phyloP scores from a whole-genome alignment of 1,140 invertebrate genomes.

The Nephila pilipes region DNA sequence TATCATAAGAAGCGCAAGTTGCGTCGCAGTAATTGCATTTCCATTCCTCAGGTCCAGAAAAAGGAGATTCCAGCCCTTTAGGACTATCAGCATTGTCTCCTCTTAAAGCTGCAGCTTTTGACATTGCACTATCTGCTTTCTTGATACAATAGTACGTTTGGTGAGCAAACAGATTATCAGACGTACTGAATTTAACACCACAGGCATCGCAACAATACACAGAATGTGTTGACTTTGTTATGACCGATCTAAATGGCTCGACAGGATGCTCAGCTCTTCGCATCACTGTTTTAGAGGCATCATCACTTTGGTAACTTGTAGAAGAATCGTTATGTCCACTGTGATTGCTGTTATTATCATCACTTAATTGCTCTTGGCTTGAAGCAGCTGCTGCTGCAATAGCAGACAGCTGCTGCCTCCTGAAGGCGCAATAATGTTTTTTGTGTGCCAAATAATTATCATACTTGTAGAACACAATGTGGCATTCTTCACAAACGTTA shows the following conservation, averaged over 20 bases:
- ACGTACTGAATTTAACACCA: slow-evolving; percentile 96
- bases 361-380: slow-evolving; percentile 50
- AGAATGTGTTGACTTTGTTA: slow-evolving; percentile 5
- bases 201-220: slow-evolving; percentile 92
- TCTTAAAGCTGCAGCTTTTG: slow-evolving; percentile 18
- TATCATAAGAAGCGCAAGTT: slow-evolving; percentile 87
- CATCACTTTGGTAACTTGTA: slow-evolving; percentile 23
- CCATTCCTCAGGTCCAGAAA: slow-evolving; percentile 81
- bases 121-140: slow-evolving; percentile 56
- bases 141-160: slow-evolving; percentile 96
- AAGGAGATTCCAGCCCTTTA: slow-evolving; percentile 17
- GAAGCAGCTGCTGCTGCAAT: slow-evolving; percentile 50
- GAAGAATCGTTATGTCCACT: background rate
- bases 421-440: slow-evolving; percentile 94
- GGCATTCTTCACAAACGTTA: slow-evolving; percentile 96
- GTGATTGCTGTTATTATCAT: slow-evolving; percentile 67
- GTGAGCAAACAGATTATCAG: slow-evolving; percentile 95
- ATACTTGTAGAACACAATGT: slow-evolving; percentile 97
- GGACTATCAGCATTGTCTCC: background rate
- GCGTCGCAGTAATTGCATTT: slow-evolving; percentile 95
- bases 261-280: background rate
- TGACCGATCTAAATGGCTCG: background rate
- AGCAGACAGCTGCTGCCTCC: slow-evolving; percentile 79
- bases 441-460: slow-evolving; percentile 97
- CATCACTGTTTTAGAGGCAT: background rate